Evolutionary conservation across 1,140 invertebrate species (phyloP).

Genomic region (Brachionus asplanchnoidis): DNA sequence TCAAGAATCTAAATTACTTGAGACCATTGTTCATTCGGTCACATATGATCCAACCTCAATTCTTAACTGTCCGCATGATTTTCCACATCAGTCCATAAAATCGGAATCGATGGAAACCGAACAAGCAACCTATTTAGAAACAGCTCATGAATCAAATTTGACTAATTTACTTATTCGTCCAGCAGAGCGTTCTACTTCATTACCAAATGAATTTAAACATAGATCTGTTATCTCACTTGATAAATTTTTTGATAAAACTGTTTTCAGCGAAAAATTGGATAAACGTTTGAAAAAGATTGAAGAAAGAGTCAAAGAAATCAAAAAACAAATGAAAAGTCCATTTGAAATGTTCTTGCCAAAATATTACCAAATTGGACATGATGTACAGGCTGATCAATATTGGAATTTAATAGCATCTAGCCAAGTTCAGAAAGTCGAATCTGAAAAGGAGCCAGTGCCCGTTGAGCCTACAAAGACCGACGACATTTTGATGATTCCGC

Average conservation of each 20-base stretch:
- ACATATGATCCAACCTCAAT: conserved; percentile 28
- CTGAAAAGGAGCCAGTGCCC: neutral
- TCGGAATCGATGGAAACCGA: neutral
- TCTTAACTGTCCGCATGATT: conserved; percentile 41
- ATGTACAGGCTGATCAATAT: neutral
- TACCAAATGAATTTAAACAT: neutral
- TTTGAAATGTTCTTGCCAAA: conserved; percentile 19
- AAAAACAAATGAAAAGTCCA: conserved; percentile 12
- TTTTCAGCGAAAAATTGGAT: neutral
- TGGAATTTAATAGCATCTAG: neutral
- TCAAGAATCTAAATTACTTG: neutral
- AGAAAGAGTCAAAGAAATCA: conserved; percentile 13
- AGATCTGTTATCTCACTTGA: neutral
- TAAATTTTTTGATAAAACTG: neutral
- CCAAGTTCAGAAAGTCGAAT: neutral
- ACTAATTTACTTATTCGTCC: neutral
- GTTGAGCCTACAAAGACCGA: neutral
- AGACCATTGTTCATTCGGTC: neutral
- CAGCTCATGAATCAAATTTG: neutral
- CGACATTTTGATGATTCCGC: conserved; percentile 12
- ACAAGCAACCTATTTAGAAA: neutral
- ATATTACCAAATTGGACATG: neutral
- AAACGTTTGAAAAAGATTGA: conserved; percentile 9
- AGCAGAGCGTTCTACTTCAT: neutral
- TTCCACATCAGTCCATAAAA: neutral